These are phyloP conservation scores for Apomyelois bistriatella DNA, from an alignment of 2,888 invertebrate species.

Conservation along the genomic window DNA sequence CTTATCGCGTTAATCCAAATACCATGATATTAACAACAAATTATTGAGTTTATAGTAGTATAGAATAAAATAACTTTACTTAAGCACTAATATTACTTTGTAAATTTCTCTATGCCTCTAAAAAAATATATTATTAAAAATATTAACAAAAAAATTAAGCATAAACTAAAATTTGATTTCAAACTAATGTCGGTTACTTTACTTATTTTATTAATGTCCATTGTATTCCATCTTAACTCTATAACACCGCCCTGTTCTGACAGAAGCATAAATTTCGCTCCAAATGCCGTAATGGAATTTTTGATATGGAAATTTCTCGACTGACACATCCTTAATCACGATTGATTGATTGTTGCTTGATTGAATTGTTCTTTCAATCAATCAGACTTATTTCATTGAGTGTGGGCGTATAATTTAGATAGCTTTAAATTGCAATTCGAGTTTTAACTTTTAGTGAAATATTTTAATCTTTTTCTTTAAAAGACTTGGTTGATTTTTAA, in stretches of 20 bases:
- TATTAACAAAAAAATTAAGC: no score
- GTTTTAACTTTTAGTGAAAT: not conserved
- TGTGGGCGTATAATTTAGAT: not conserved
- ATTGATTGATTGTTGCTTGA: conserved; percentile 12
- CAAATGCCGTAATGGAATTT: conserved; percentile 13
- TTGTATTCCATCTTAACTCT: not conserved
- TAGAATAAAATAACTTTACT: no score
- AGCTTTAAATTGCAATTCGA: not conserved
- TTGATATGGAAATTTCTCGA: conserved; percentile 13
- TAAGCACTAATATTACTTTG: no score
- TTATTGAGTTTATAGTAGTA: no score
- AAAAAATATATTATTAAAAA: no score
- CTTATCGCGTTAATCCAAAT: no score
- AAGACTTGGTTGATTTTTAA: no score
- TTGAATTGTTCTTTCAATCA: conserved; percentile 14
- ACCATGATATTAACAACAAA: no score
- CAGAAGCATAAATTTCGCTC: conserved; percentile 6
- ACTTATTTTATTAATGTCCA: not conserved
- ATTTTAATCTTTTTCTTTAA: no score
- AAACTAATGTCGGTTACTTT: no score
- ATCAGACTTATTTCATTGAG: not conserved
- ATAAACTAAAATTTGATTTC: no score
- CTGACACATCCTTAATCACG: conserved; percentile 13
- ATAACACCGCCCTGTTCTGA: not conserved
- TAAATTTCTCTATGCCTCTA: no score